Base-by-base conservation (phyloP, 2,113 vertebrate species). In the Vanacampus margaritifer region DNA sequence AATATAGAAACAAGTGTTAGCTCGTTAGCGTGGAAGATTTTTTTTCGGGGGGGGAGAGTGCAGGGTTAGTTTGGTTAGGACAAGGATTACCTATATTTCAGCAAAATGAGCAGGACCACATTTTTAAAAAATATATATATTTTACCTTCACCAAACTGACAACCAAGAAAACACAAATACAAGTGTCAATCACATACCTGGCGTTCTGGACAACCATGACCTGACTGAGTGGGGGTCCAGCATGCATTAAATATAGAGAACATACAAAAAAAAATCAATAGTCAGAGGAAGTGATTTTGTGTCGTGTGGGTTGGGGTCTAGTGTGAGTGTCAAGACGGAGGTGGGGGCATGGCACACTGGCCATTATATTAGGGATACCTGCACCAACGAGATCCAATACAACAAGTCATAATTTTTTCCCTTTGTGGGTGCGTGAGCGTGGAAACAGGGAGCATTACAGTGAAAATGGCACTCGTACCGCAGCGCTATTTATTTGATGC, bases 171-270 rank as follows among this genome's bases (percentile, higher is more conserved):
- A 84, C 57, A 84, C 57, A 82, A 82, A 76, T 68, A 84, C 71
- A 78, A 86, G 77, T 80, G 77, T 45, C 60, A 67, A 75, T 85
- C 85, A 92, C 92, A 92, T 93, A 93, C 92, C 97, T 98, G 92
- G 97, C 96, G 68, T 99, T 99, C 94, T 99, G 97, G 93, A 99
- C 97, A 94, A 99, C 97, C 97, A 99, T 99, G 91, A 99, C 97
- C 97, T 99, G 97, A 90, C 97, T 98, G 94, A 90, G 92, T 81
- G 63, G 60, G 87, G 84, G 90, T 90, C 93, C 94, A 92, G 85
- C 90, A 91, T 90, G 93, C 90, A 91, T 90, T 90, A 90, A 89
- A 90, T 90, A 85, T 87, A 89, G 74, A 90, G 84, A 89, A 90
- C 86, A 90, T 89, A 91, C 88, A 92, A 80, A 91, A 58, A 58